Conservation (phyloP, 1,140 invertebrate species). For the Himalopsyche phryganea region DNA sequence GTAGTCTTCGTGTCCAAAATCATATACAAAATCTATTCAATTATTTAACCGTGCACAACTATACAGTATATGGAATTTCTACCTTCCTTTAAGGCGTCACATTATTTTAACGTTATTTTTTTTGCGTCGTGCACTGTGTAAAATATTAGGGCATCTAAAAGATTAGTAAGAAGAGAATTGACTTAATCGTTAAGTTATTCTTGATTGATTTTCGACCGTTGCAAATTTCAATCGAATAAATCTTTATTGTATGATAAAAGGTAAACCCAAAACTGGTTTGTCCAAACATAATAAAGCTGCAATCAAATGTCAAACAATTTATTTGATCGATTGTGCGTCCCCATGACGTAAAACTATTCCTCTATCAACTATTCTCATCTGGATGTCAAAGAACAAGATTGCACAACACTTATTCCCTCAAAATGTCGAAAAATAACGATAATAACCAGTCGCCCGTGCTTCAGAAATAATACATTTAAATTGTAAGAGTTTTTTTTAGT, state of each 20-base stretch:
- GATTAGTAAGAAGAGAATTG: no score
- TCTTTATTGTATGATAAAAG: slow-evolving; percentile 1
- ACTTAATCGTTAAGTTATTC: no score
- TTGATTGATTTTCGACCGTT: slow-evolving; percentile 26
- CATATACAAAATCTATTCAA: no score
- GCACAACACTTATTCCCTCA: slow-evolving; percentile 1
- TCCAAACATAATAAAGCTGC: slow-evolving; percentile 23
- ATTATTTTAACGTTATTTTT: no score
- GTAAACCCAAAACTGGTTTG: slow-evolving; percentile 23
- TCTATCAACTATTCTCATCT: slow-evolving; percentile 10
- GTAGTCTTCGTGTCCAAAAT: no score
- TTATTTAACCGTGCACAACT: no score
- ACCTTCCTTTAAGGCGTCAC: no score
- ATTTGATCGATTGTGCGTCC: slow-evolving; percentile 16
- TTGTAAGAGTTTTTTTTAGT: slow-evolving; percentile 9
- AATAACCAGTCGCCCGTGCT: slow-evolving; percentile 10
- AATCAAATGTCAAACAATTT: slow-evolving; percentile 21
- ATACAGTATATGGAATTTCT: no score
- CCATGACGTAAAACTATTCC: slow-evolving; percentile 6
- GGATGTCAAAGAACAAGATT: slow-evolving; percentile 6
- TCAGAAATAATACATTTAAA: neutral
- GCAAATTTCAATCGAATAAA: neutral
- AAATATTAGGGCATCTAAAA: no score
- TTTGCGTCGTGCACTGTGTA: no score
- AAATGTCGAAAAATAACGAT: slow-evolving; percentile 11